phyloP scores from a whole-genome alignment of 1,140 invertebrate genomes.

The Drosophila triauraria region DNA sequence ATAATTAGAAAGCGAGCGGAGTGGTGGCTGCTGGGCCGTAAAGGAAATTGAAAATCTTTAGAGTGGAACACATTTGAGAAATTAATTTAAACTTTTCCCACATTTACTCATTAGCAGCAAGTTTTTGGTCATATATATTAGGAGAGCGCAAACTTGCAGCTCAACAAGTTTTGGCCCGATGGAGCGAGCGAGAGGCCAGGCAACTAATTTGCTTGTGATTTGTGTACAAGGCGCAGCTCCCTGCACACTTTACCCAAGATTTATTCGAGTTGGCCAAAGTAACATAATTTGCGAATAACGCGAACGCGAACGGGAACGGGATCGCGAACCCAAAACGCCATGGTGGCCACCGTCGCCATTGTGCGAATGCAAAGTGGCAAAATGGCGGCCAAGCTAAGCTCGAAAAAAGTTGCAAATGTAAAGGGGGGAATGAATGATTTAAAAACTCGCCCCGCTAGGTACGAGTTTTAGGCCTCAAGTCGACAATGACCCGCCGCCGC shows the following conservation, averaged over 20 bases:
- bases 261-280: slow-evolving; percentile 76
- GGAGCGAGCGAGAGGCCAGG: slow-evolving; percentile 5
- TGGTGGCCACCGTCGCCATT: slow-evolving; percentile 19
- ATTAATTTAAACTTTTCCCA: slow-evolving; percentile 81
- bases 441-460: slow-evolving; percentile 62
- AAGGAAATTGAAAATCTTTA: slow-evolving; percentile 66
- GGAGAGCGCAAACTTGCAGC: slow-evolving; percentile 52
- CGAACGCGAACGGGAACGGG: slow-evolving; percentile 24
- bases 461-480: slow-evolving; percentile 41
- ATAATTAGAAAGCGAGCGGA: slow-evolving; percentile 48
- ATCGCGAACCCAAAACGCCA: slow-evolving; percentile 24
- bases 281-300: slow-evolving; percentile 77
- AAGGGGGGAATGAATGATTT: slow-evolving; percentile 60
- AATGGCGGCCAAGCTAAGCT: slow-evolving; percentile 51
- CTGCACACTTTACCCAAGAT: slow-evolving; percentile 54
- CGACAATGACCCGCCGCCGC: slow-evolving; percentile 32
- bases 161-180: slow-evolving; percentile 69
- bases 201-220: slow-evolving; percentile 78
- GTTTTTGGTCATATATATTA: slow-evolving; percentile 60
- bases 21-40: background rate
- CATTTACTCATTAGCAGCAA: slow-evolving; percentile 80
- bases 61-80: slow-evolving; percentile 65
- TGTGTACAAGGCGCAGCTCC: slow-evolving; percentile 51
- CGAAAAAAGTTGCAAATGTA: slow-evolving; percentile 26
- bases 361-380: slow-evolving; percentile 57